Evolutionary conservation across 2,113 vertebrate species (phyloP).

Genomic region (Sterrhoptilus dennistouni): DNA sequence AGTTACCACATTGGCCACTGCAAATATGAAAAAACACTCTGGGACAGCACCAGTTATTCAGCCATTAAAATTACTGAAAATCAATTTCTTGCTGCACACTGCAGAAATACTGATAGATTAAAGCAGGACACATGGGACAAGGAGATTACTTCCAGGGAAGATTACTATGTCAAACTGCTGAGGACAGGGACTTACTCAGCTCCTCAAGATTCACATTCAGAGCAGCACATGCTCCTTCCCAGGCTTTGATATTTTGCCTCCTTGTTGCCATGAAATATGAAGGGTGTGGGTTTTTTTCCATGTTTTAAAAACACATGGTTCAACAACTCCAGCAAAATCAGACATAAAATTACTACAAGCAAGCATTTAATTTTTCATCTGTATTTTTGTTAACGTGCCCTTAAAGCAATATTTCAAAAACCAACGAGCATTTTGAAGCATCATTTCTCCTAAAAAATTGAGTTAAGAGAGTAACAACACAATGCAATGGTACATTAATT

Average conservation of each 20-base stretch:
- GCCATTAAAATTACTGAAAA: conserved; percentile 72
- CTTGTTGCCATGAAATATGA: background rate
- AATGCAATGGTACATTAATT: conserved; percentile 63
- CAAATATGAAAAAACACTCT: conserved; percentile 43
- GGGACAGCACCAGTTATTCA: conserved; percentile 58
- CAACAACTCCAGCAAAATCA: background rate
- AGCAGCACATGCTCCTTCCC: background rate
- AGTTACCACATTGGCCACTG: conserved; percentile 59
- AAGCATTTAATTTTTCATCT: conserved; percentile 44
- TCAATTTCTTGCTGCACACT: conserved; percentile 63
- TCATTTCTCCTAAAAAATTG: conserved; percentile 39
- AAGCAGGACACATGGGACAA: conserved; percentile 52
- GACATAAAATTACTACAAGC: conserved; percentile 28
- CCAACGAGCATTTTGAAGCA: conserved; percentile 38
- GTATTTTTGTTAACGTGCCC: conserved; percentile 26
- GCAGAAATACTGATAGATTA: conserved; percentile 64
- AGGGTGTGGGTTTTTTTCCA: background rate
- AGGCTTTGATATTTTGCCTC: background rate
- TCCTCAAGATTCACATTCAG: background rate
- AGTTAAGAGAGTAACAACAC: conserved; percentile 59
- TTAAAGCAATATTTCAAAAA: conserved; percentile 47
- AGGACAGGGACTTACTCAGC: background rate
- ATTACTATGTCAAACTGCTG: conserved; percentile 37
- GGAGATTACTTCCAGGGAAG: conserved; percentile 44
- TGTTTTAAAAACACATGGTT: background rate